A percentile compares a stretch with the other conserved stretches of the same genome.
Conservation (phyloP, 2,797 vertebrate species). For the Malurus splendens region DNA sequence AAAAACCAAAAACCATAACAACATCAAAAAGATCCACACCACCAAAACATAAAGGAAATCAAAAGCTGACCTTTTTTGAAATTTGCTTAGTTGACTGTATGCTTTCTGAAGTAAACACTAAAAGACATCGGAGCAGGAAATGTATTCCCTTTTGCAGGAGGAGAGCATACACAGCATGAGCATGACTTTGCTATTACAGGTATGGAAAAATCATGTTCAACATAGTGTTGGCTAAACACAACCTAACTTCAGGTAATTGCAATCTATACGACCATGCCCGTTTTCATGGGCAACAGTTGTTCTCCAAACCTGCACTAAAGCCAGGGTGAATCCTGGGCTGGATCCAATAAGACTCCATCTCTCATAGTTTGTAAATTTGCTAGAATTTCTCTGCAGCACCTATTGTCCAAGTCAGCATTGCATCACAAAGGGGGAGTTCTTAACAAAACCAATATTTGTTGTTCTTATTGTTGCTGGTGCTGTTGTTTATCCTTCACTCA, state of each 20-base stretch:
- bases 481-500: neutral
- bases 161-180: neutral
- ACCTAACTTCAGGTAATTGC: neutral
- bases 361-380: neutral
- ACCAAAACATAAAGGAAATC: neutral
- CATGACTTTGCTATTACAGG: neutral
- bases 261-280: neutral
- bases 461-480: neutral
- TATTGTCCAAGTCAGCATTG: neutral
- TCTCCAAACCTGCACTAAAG: neutral
- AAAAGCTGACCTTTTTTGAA: constrained; percentile 13
- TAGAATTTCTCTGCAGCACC: neutral
- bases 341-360: neutral
- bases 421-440: neutral
- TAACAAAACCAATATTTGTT: neutral
- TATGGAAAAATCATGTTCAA: neutral
- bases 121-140: neutral
- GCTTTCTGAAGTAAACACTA: constrained; percentile 1
- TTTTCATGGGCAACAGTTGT: neutral
- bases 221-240: neutral
- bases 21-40: neutral
- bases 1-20: neutral
- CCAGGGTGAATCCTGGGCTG: neutral
- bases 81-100: neutral
- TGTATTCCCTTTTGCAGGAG: neutral